Evolutionary conservation across 2,888 invertebrate species (phyloP), one percentile per base, ranked within the genome.

Genomic region (Drosophila kanekoi): DNA sequence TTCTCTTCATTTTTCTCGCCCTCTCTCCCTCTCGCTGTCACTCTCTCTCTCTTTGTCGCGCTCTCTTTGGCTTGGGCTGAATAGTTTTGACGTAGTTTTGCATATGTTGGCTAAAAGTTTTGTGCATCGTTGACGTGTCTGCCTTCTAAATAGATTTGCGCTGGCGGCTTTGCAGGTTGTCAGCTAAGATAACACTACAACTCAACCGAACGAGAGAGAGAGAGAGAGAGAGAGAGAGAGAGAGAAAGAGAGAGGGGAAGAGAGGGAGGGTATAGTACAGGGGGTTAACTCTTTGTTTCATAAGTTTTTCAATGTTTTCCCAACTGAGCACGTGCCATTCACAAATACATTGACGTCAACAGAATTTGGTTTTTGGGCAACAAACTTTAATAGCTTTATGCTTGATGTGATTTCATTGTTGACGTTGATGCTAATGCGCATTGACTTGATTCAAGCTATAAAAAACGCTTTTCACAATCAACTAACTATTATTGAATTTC

Each of bases 11-110:
- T 43, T 14, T 33, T 20, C 33, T 16, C 48, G 2, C 37, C 2
- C 14, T 28, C 28, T 38, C 44, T 33, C 28, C 10, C 52, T 44
- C 28, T 33, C 6, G 8, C 38, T 38, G 20, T 18, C 38, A 32
- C 8, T 32, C 51, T 14, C 9, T 44, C 10, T 33, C 20, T 23
- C 10, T 52, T 33, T 20, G 40, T 18, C 18, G 45, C n/a, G 9
- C 59, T 43, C 38, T 40, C 58, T 53, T 69, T 78, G 78, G 71
- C 73, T 43, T 64, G 44, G 53, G 56, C 51, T 58, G 58, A 64
- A 81, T 81, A 79, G 79, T 81, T 79, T 78, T 81, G 75, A 81
- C 78, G 81, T 81, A 62, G 68, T 78, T 79, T 81, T 79, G 79
- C 77, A 79, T 77, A 77, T 77, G 77, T 66, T 77, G 63, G 61